Conservation (phyloP, 2,888 invertebrate species). For the Carabus problematicus region DNA sequence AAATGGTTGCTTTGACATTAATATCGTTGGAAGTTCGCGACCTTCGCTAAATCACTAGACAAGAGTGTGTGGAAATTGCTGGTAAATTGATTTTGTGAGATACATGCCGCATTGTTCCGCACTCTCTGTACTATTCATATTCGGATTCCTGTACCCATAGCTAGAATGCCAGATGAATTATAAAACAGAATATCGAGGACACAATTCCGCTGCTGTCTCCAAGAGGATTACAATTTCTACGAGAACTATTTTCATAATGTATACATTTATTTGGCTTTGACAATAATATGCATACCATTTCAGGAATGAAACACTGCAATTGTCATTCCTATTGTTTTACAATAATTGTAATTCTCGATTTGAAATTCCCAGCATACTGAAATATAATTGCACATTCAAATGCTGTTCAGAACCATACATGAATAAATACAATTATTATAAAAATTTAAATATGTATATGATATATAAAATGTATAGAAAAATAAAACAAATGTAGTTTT, state of each 20-base stretch:
- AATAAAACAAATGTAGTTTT: no score
- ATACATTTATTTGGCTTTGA: no score
- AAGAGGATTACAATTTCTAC: neutral
- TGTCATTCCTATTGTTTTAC: no score
- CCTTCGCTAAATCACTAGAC: neutral
- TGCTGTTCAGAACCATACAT: no score
- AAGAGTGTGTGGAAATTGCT: neutral
- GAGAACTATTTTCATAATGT: neutral
- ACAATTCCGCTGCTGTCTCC: constrained; percentile 3
- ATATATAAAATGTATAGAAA: no score
- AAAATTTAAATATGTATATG: no score
- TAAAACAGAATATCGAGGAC: constrained; percentile 19
- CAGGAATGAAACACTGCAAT: no score
- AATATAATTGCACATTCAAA: no score
- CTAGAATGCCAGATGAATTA: constrained; percentile 27
- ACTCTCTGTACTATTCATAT: constrained; percentile 2
- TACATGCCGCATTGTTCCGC: constrained; percentile 10
- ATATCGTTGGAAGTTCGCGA: neutral
- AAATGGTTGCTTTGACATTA: neutral
- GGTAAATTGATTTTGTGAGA: neutral
- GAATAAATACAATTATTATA: no score
- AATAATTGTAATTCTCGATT: no score
- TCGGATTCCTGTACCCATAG: constrained; percentile 13
- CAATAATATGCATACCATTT: no score
- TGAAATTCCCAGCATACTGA: no score